A percentile compares a stretch with the other conserved stretches of the same genome.
Evolutionary conservation across 2,113 vertebrate species (phyloP).

Genomic region (Miniopterus natalensis): DNA sequence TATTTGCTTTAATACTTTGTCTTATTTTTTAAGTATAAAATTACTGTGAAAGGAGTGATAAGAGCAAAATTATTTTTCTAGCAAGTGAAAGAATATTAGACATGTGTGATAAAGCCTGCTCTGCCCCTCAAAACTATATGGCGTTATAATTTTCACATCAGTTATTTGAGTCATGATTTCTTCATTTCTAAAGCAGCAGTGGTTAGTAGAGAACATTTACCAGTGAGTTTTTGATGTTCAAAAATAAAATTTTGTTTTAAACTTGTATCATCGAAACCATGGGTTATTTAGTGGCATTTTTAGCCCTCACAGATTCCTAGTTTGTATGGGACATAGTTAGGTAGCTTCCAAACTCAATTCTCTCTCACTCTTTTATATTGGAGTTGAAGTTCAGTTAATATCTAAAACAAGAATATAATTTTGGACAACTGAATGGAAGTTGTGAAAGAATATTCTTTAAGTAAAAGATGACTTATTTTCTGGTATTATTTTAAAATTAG

Average conservation of each 20-base stretch:
- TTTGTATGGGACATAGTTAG: background rate
- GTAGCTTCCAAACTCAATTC: conserved; percentile 15
- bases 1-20: background rate
- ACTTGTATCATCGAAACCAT: background rate
- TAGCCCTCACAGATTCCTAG: background rate
- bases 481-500: conserved; percentile 34
- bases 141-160: background rate
- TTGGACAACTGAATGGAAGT: conserved; percentile 7
- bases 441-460: background rate
- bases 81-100: background rate
- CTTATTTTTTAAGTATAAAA: background rate
- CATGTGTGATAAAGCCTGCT: background rate
- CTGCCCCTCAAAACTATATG: background rate
- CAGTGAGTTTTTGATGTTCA: background rate
- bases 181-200: background rate
- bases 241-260: background rate
- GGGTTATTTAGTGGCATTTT: background rate
- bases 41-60: background rate
- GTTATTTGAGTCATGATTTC: background rate
- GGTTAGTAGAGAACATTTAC: background rate
- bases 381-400: background rate
- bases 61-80: background rate
- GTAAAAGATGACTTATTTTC: conserved; percentile 27
- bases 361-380: background rate
- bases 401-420: conserved; percentile 27